Evolutionary conservation across 2,888 invertebrate genomes (phyloP).

Genomic region (Dasysyrphus albostriatus): DNA sequence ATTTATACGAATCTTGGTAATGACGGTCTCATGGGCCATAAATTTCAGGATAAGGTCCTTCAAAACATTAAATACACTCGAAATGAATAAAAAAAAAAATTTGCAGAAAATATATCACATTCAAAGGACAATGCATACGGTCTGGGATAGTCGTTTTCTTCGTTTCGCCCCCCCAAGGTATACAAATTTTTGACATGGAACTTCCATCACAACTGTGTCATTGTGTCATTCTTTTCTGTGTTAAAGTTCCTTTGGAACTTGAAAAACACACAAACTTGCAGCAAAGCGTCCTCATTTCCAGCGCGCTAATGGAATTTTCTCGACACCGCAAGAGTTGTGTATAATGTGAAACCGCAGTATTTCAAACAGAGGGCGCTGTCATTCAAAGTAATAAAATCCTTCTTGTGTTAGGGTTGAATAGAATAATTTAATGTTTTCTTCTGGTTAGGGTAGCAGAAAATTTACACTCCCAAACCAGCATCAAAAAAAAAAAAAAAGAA

Average conservation of each 20-base stretch:
- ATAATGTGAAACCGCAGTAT: conserved; percentile 54
- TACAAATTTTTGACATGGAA: conserved; percentile 44
- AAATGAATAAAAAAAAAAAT: neutral
- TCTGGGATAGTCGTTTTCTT: neutral
- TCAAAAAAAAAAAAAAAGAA: neutral
- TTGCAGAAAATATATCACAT: neutral
- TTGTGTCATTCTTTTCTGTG: conserved; percentile 32
- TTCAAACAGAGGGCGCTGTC: conserved; percentile 21
- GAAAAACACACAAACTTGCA: conserved; percentile 15
- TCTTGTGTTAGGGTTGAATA: conserved; percentile 5
- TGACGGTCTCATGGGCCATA: conserved; percentile 53
- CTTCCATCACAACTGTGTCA: conserved; percentile 43
- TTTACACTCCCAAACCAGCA: neutral
- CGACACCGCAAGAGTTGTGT: conserved; percentile 47
- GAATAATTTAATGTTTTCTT: conserved; percentile 27
- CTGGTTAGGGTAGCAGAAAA: neutral
- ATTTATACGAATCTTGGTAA: conserved; percentile 60
- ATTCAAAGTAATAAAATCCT: conserved; percentile 19
- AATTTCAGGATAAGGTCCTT: conserved; percentile 54
- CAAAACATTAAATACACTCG: conserved; percentile 41
- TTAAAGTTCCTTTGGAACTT: conserved; percentile 3
- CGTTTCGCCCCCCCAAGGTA: conserved; percentile 21
- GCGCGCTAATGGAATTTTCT: conserved; percentile 52
- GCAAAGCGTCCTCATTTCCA: conserved; percentile 7
- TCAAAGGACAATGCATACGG: conserved; percentile 30